A percentile compares a stretch with the other conserved stretches of the same genome.
These are phyloP conservation scores for Drosophila pseudotakahashii DNA, from an alignment of 2,888 invertebrate genomes.

Conservation along the genomic window DNA sequence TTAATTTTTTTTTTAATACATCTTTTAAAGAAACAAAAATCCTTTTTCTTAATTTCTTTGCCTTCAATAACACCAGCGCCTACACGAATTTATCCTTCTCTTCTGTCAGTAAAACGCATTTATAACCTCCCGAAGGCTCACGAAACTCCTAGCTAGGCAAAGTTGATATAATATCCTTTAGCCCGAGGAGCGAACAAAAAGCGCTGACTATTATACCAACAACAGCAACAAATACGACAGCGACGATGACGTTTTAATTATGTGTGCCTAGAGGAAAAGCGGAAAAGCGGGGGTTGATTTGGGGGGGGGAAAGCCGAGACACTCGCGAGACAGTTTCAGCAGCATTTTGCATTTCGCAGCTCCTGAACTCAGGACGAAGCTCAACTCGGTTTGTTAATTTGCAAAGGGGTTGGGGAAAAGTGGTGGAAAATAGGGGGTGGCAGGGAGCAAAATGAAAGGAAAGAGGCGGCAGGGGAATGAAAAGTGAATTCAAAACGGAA, in stretches of 20 bases:
- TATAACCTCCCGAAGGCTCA: slow-evolving; percentile 30
- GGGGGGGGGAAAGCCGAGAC: slow-evolving; percentile 61
- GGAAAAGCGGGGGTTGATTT: slow-evolving; percentile 13
- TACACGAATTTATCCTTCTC: slow-evolving; percentile 3
- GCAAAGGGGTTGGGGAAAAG: slow-evolving; percentile 10
- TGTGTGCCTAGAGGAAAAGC: slow-evolving; percentile 64
- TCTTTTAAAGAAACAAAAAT: no score
- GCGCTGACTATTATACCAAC: slow-evolving; percentile 41
- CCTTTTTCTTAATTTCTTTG: neutral
- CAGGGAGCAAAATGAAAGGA: neutral
- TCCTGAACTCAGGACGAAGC: slow-evolving; percentile 37
- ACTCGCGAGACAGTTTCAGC: slow-evolving; percentile 65
- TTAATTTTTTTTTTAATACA: no score
- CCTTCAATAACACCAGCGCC: neutral
- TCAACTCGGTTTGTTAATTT: slow-evolving; percentile 48
- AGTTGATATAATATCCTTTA: slow-evolving; percentile 44
- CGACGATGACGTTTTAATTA: slow-evolving; percentile 76
- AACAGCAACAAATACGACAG: slow-evolving; percentile 44
- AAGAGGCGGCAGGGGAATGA: slow-evolving; percentile 48
- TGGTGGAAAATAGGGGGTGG: slow-evolving; percentile 12
- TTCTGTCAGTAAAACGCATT: slow-evolving; percentile 18
- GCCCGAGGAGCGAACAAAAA: slow-evolving; percentile 38
- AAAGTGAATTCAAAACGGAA: slow-evolving; percentile 79
- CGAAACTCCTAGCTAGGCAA: slow-evolving; percentile 21
- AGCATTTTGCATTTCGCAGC: slow-evolving; percentile 26